Evolutionary conservation across 2,888 invertebrate genomes (phyloP), one percentile per base, ranked within the genome.

Genomic region (Drosophila subsilvestris): DNA sequence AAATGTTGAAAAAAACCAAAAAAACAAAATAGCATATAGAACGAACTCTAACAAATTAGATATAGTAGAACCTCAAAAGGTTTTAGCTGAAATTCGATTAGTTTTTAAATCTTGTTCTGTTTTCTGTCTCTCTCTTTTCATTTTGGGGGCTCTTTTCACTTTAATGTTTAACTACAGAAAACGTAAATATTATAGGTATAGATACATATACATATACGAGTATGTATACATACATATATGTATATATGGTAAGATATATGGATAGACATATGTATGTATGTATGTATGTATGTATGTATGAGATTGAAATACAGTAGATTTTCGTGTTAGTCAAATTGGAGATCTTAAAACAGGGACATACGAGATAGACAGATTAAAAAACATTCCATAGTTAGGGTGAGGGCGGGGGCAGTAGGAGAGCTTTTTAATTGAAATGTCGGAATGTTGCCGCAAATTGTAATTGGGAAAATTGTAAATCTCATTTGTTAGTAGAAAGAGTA

Each of bases 61-160:
- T 65, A 60, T 51, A 29, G 32, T 50, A 74, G 75, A 74, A 76
- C 82, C 82, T 84, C 56, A 76, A 76, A 76, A 76, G 75, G 80
- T 79, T 90, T 89, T 71, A 86, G 86, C 84, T 81, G 88, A 90
- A 91, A 90, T 90, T 90, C 89, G 83, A 90, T 91, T 91, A 91
- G 90, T 91, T 91, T 91, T 91, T 90, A 91, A 91, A 90, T 91
- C 91, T 66, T 50, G 54, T 51, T 47, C 65, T 58, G 37, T 58
- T n/a, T 37, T 37, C 14, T 51, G 10, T 37, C 20, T 43, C 45
- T 45, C 57, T 25, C 51, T 57, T 43, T 63, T 47, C 29, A 25
- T 62, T 25, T 25, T 25, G 25, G 25, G 12, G 37, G 14, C 2
- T 37, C 66, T 57, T 47, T 25, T 44, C 60, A 61, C 57, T 58